phyloP scores from a whole-genome alignment of 2,113 vertebrate species.

The Onychorhynchus coronatus region DNA sequence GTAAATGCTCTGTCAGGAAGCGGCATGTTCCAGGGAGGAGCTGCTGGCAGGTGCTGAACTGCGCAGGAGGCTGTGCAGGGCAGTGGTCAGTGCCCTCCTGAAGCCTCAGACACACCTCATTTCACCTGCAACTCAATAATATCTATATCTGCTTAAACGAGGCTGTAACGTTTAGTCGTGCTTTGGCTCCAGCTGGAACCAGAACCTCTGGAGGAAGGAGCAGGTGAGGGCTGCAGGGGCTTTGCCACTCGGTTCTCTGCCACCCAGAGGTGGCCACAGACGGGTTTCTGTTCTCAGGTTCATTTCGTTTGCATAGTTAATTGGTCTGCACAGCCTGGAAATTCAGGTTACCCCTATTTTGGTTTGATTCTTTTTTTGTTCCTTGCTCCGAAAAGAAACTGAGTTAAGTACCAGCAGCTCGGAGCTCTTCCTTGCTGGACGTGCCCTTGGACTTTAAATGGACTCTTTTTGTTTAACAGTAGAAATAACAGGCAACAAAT shows the following conservation, averaged over 20 bases:
- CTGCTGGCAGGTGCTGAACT: neutral
- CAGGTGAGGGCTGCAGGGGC: neutral
- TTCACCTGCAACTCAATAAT: rapidly evolving
- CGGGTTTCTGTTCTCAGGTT: rapidly evolving
- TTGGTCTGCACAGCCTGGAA: neutral
- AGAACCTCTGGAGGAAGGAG: rapidly evolving
- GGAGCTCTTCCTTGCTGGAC: neutral
- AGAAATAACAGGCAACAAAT: rapidly evolving
- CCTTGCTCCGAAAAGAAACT: neutral
- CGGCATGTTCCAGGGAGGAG: rapidly evolving
- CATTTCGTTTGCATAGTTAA: neutral
- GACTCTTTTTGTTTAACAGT: neutral
- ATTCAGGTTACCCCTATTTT: rapidly evolving
- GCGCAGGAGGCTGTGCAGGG: neutral
- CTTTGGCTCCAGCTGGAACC: neutral
- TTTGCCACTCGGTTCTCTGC: too few relatives aligned
- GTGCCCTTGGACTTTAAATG: neutral
- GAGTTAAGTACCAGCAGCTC: neutral
- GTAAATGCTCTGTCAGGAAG: neutral
- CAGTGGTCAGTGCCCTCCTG: neutral
- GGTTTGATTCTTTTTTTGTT: neutral
- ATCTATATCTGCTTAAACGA: rapidly evolving
- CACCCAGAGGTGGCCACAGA: rapidly evolving
- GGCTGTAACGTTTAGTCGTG: rapidly evolving
- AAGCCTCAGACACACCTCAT: rapidly evolving